A percentile compares a stretch with the other conserved stretches of the same genome.
Evolutionary conservation across 2,888 invertebrate species (phyloP).

Genomic region (Cylindroiulus punctatus): DNA sequence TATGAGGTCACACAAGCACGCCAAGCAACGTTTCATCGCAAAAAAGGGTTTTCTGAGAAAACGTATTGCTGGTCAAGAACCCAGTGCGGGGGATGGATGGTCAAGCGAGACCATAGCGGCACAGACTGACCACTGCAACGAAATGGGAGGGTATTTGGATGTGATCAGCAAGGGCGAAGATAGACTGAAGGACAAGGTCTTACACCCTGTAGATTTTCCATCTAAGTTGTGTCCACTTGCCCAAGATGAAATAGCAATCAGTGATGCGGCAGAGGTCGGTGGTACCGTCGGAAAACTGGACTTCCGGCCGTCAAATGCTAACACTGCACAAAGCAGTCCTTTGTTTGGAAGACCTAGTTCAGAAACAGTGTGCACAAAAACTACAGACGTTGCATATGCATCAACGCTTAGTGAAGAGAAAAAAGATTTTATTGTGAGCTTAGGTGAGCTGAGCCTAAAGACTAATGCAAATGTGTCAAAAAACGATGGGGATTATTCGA

Average conservation of each 20-base stretch:
- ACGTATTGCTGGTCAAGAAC: conserved; percentile 15
- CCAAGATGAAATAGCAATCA: conserved; percentile 53
- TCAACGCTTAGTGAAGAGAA: neutral
- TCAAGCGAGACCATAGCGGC: neutral
- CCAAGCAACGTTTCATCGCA: neutral
- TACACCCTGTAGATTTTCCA: neutral
- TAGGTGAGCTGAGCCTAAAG: neutral
- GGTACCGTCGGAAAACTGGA: neutral
- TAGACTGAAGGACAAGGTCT: neutral
- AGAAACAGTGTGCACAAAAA: neutral
- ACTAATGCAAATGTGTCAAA: conserved; percentile 14
- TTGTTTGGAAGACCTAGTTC: neutral
- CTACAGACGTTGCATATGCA: neutral
- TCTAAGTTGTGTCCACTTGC: conserved; percentile 51
- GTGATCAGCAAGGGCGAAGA: neutral
- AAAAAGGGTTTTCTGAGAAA: conserved; percentile 23
- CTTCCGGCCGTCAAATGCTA: neutral
- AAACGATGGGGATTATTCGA: neutral
- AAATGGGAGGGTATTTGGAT: neutral
- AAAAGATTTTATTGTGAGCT: neutral
- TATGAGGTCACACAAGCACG: conserved; percentile 27
- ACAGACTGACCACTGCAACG: neutral
- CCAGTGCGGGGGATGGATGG: neutral
- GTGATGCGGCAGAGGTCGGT: conserved; percentile 48
- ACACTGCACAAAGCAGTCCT: neutral